Conservation (phyloP, 2,113 vertebrate genomes). For the Sylvietta virens region DNA sequence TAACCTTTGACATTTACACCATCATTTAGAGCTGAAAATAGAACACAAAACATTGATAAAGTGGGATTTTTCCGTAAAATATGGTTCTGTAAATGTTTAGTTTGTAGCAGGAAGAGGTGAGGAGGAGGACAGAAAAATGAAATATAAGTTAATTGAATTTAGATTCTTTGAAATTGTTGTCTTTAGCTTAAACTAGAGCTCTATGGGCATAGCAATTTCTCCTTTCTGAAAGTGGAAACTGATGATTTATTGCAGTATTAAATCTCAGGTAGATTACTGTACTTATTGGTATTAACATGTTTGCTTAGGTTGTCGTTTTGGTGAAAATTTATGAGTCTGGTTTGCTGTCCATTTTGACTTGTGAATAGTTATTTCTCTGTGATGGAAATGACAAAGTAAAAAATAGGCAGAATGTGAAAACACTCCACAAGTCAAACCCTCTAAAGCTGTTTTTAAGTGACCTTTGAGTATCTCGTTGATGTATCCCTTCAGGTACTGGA, state of each 20-base stretch:
- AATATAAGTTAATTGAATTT: background rate
- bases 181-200: background rate
- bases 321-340: background rate
- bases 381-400: background rate
- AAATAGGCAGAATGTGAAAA: background rate
- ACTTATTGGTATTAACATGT: background rate
- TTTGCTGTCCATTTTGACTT: background rate
- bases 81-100: background rate
- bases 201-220: background rate
- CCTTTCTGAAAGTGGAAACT: background rate
- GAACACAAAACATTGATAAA: background rate
- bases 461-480: constrained; percentile 96
- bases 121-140: background rate
- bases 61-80: background rate
- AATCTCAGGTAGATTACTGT: background rate
- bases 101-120: background rate
- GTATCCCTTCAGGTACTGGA: constrained; percentile 86
- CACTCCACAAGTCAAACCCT: background rate
- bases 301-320: background rate
- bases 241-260: background rate
- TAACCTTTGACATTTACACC: constrained; percentile 87
- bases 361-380: background rate
- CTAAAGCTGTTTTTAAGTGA: constrained; percentile 18
- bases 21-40: constrained; percentile 84
- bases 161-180: background rate